Percentiles rank a stretch among this genome's conserved stretches.
Conservation (phyloP, 1,140 invertebrate genomes). For the Zaprionus vittiger region DNA sequence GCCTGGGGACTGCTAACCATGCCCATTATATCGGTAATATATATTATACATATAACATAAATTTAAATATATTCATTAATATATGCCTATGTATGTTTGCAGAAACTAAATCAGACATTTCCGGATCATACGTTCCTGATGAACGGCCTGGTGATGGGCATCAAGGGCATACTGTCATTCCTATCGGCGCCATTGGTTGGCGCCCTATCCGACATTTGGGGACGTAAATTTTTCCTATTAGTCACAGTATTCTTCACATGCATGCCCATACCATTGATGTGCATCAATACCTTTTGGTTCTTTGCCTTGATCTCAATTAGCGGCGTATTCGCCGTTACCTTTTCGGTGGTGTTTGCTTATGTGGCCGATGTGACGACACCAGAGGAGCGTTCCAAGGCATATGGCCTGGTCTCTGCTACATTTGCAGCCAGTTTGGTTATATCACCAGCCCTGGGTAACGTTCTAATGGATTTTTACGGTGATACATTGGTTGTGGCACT, state of each 20-base stretch:
- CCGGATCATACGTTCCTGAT: slow-evolving; percentile 99
- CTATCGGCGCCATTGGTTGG: slow-evolving; percentile 98
- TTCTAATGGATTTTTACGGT: slow-evolving; percentile 94
- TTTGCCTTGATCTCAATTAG: slow-evolving; percentile 99
- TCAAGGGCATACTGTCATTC: slow-evolving; percentile 98
- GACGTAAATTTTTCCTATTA: slow-evolving; percentile 98
- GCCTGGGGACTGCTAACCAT: slow-evolving; percentile 99
- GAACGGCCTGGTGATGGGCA: slow-evolving; percentile 99
- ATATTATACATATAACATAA: background rate
- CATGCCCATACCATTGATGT: slow-evolving; percentile 99
- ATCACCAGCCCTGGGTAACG: slow-evolving; percentile 97
- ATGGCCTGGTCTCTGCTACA: slow-evolving; percentile 98
- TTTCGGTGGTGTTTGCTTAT: slow-evolving; percentile 99
- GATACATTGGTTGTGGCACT: slow-evolving; percentile 98
- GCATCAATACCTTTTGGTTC: slow-evolving; percentile 99
- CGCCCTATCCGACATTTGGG: slow-evolving; percentile 98
- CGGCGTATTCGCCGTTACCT: slow-evolving; percentile 99
- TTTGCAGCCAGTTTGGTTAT: slow-evolving; percentile 99
- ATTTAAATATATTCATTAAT: background rate
- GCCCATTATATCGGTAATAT: slow-evolving; percentile 97
- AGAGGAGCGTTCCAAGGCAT: slow-evolving; percentile 96
- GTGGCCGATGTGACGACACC: slow-evolving; percentile 99
- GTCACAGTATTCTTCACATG: slow-evolving; percentile 99
- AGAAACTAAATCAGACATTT: slow-evolving; percentile 98
- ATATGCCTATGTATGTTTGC: slow-evolving; percentile 58